phyloP scores from a whole-genome alignment of 1,140 invertebrate genomes.

The Trissolcus basalis region DNA sequence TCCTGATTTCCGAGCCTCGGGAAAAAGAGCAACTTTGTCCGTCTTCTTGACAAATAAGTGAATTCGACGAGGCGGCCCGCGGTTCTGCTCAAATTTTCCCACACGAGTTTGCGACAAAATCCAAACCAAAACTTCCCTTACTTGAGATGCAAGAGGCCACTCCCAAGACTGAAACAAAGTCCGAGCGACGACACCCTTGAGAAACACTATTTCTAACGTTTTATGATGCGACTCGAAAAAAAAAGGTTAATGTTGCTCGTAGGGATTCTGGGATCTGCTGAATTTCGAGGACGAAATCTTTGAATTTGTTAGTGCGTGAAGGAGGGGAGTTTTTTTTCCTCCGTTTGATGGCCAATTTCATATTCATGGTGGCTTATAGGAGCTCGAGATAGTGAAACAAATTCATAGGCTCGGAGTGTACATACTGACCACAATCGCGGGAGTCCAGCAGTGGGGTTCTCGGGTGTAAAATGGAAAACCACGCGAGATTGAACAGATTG shows the following conservation, averaged over 20 bases:
- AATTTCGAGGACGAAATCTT: constrained; percentile 39
- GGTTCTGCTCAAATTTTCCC: constrained; percentile 70
- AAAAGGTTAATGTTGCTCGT: no score
- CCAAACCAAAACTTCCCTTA: constrained; percentile 32
- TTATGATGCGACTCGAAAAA: constrained; percentile 28
- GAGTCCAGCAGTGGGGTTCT: background rate
- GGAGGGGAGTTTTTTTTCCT: constrained; percentile 62
- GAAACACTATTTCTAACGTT: constrained; percentile 33
- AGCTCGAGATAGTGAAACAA: constrained; percentile 61
- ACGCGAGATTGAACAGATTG: constrained; percentile 32
- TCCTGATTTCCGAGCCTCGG: constrained; percentile 68
- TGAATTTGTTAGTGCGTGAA: constrained; percentile 26
- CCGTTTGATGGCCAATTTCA: constrained; percentile 57
- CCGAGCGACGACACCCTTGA: constrained; percentile 29
- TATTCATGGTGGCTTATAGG: constrained; percentile 64
- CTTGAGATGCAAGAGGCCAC: constrained; percentile 43
- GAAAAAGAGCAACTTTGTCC: constrained; percentile 72
- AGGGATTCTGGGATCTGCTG: constrained; percentile 15
- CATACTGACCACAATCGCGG: constrained; percentile 1
- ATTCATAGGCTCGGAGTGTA: constrained; percentile 53
- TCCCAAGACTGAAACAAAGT: constrained; percentile 38
- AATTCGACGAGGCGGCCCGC: constrained; percentile 50
- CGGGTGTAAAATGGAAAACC: constrained; percentile 23
- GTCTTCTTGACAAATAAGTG: constrained; percentile 66
- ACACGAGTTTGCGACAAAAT: constrained; percentile 61